phyloP scores from a whole-genome alignment of 2,113 vertebrate species.

The Globicephala melas region DNA sequence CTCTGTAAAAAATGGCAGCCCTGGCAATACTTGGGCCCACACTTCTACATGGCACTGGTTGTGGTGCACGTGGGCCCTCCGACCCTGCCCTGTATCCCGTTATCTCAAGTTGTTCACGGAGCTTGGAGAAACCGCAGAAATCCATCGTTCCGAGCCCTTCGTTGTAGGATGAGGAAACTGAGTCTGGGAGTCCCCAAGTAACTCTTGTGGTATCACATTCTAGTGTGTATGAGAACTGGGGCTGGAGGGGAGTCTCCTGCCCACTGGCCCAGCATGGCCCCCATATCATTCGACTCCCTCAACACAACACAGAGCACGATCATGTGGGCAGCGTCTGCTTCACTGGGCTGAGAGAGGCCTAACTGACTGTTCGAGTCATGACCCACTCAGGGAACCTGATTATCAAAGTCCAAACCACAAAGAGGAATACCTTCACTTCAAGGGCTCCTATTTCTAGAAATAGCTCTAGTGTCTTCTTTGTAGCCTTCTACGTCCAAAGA shows the following conservation, averaged over 20 bases:
- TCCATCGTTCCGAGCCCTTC: not conserved
- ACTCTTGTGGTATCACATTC: not conserved
- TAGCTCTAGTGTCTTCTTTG: constrained; percentile 59
- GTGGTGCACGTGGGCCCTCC: not conserved
- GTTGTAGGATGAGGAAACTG: not conserved
- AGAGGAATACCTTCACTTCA: constrained; percentile 62
- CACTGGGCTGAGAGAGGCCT: not conserved
- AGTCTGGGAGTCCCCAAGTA: not conserved
- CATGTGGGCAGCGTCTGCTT: not conserved
- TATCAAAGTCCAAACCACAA: constrained; percentile 68
- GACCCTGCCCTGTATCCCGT: not conserved
- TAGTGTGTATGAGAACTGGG: not conserved
- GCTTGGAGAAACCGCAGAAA: not conserved
- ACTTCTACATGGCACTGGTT: rapidly evolving
- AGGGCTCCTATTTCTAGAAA: constrained; percentile 70
- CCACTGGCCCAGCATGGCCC: not conserved
- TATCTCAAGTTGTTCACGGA: not conserved
- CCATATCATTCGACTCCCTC: not conserved
- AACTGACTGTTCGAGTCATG: not conserved
- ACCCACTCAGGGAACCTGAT: constrained; percentile 47
- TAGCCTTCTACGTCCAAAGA: constrained; percentile 57
- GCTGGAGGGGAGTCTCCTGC: not conserved
- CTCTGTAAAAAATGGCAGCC: not conserved
- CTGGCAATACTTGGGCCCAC: not conserved
- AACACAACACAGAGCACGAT: not conserved